phyloP scores from a whole-genome alignment of 2,888 invertebrate species.

The Caenorhabditis plicata region DNA sequence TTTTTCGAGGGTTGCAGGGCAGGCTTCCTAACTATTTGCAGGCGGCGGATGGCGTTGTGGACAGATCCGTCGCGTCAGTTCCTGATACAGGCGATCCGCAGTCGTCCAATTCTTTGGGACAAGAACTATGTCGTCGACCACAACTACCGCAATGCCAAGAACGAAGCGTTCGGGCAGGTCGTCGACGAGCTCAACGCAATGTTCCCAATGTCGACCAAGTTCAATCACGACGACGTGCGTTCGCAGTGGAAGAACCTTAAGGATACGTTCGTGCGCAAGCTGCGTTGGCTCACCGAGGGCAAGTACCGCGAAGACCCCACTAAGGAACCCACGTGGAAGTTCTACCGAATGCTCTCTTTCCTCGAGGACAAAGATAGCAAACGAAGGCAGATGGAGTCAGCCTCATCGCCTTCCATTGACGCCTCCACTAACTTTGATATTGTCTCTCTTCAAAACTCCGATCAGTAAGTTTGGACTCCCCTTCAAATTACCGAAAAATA shows the following conservation, averaged over 20 bases:
- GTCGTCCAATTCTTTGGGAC: conserved; percentile 22
- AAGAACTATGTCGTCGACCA: conserved; percentile 10
- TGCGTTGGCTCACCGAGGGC: conserved; percentile 47
- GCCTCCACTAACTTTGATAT: not conserved
- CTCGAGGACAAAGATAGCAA: conserved; percentile 41
- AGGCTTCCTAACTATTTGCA: too few relatives aligned
- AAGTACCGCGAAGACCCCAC: conserved; percentile 43
- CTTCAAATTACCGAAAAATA: conserved; percentile 4
- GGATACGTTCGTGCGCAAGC: conserved; percentile 50
- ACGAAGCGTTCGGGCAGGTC: conserved; percentile 7
- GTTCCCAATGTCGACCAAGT: conserved; percentile 12
- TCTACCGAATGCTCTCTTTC: conserved; percentile 45
- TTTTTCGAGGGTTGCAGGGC: too few relatives aligned
- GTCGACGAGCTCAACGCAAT: conserved; percentile 9
- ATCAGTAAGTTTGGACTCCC: not conserved
- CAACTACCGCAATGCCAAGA: conserved; percentile 15
- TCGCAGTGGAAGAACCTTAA: conserved; percentile 54
- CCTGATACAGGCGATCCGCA: conserved; percentile 33
- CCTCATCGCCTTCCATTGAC: conserved; percentile 1
- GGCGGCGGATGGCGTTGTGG: conserved; percentile 49
- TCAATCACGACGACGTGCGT: conserved; percentile 41
- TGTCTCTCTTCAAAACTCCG: not conserved
- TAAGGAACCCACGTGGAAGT: conserved; percentile 54
- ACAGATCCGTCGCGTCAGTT: conserved; percentile 44
- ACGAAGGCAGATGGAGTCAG: not conserved